Conservation (phyloP, 2,797 vertebrate species). For the Mormyrops attenuatus region DNA sequence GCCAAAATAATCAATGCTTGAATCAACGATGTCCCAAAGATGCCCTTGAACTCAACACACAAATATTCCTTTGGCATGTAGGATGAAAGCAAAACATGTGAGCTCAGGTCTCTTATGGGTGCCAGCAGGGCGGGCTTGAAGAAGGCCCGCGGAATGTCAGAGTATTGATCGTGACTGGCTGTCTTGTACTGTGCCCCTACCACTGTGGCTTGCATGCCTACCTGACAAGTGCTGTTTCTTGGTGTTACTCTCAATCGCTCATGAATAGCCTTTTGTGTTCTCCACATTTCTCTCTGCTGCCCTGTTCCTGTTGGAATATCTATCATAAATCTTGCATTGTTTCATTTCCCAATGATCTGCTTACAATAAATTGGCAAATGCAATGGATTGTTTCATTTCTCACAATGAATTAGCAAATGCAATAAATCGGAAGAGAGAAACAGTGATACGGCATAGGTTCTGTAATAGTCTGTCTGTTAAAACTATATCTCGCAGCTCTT, state of each 20-base stretch:
- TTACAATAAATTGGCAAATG: not conserved
- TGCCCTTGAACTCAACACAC: conserved; percentile 6
- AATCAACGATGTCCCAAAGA: not conserved
- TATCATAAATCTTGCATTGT: not conserved
- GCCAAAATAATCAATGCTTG: not conserved
- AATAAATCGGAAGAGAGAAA: not conserved
- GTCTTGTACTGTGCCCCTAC: not conserved
- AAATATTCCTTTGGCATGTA: conserved; percentile 5
- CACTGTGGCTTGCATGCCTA: not conserved
- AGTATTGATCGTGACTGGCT: conserved; percentile 13
- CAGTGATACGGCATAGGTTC: not conserved
- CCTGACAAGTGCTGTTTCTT: not conserved
- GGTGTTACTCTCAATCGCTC: not conserved
- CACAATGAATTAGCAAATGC: not conserved
- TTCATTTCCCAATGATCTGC: not conserved
- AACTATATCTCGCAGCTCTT: not conserved
- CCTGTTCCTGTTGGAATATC: not conserved
- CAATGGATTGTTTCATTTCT: not conserved
- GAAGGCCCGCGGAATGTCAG: conserved; percentile 9
- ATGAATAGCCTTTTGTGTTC: conserved; percentile 44
- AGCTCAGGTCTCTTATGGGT: not conserved
- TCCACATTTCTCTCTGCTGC: not conserved
- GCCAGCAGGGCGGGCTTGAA: not conserved
- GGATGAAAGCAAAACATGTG: not conserved
- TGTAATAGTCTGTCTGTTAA: not conserved